Percentiles rank a stretch among this genome's conserved stretches.
Evolutionary conservation across 1,140 invertebrate genomes (phyloP).

Genomic region (Cydia amplana): DNA sequence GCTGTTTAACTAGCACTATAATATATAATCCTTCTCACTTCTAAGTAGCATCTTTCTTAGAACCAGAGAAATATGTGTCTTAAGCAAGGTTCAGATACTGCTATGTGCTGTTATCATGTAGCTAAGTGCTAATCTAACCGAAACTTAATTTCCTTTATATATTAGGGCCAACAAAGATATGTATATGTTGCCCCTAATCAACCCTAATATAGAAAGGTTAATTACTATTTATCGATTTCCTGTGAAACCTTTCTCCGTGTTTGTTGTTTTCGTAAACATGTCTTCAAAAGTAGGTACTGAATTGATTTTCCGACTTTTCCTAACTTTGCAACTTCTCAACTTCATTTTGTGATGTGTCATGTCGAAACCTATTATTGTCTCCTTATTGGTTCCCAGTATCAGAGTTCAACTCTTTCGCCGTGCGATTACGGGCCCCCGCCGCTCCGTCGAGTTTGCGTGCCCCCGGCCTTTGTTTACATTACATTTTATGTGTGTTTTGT

Average conservation of each 20-base stretch:
- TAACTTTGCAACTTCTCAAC: background rate
- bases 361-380: background rate
- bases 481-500: slow-evolving; percentile 19
- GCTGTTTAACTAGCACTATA: too few species aligned
- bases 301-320: background rate
- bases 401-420: background rate
- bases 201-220: too few species aligned
- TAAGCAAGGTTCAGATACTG: too few species aligned
- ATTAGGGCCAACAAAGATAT: too few species aligned
- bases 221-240: background rate
- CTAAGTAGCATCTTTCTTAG: too few species aligned
- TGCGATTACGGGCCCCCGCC: background rate
- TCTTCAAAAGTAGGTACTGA: background rate
- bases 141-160: too few species aligned
- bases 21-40: too few species aligned
- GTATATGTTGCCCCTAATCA: too few species aligned
- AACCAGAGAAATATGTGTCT: too few species aligned
- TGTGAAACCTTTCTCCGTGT: background rate
- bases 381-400: background rate
- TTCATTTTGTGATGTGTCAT: background rate
- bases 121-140: too few species aligned
- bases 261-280: background rate
- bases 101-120: too few species aligned
- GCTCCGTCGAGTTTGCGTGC: slow-evolving; percentile 17
- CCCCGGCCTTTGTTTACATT: slow-evolving; percentile 18